These are phyloP conservation scores for Tipula confusa DNA, from an alignment of 2,888 invertebrate species.

Conservation along the genomic window DNA sequence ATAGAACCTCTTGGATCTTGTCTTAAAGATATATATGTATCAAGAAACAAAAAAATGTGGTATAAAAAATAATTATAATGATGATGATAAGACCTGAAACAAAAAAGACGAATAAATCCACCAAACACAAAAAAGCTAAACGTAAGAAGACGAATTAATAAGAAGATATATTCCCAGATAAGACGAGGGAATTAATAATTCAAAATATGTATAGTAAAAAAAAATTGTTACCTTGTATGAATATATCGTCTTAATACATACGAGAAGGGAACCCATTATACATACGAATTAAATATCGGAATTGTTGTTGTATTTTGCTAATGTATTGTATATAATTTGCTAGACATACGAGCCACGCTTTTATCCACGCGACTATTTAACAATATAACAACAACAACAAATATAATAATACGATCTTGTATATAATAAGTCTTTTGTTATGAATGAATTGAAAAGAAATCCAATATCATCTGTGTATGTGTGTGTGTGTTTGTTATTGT, in stretches of 20 bases:
- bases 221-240: not conserved
- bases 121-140: not conserved
- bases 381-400: not conserved
- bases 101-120: not conserved
- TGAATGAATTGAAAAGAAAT: conserved; percentile 8
- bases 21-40: not conserved
- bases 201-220: not conserved
- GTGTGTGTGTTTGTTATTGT: not conserved
- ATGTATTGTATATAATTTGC: conserved; percentile 9
- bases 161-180: not conserved
- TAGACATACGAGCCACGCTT: conserved; percentile 33
- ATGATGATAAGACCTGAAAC: not conserved
- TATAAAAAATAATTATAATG: conserved; percentile 13
- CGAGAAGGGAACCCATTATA: not conserved
- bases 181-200: conserved; percentile 12
- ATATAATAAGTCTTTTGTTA: not conserved
- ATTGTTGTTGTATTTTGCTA: not conserved
- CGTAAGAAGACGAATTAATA: conserved; percentile 9
- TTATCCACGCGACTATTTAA: conserved; percentile 34
- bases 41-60: not conserved
- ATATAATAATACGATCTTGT: not conserved
- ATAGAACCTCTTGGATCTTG: not conserved
- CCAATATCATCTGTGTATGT: not conserved
- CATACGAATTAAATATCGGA: too few relatives aligned
- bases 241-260: not conserved